phyloP scores from a whole-genome alignment of 2,797 vertebrate species.

The Myotis planiceps region DNA sequence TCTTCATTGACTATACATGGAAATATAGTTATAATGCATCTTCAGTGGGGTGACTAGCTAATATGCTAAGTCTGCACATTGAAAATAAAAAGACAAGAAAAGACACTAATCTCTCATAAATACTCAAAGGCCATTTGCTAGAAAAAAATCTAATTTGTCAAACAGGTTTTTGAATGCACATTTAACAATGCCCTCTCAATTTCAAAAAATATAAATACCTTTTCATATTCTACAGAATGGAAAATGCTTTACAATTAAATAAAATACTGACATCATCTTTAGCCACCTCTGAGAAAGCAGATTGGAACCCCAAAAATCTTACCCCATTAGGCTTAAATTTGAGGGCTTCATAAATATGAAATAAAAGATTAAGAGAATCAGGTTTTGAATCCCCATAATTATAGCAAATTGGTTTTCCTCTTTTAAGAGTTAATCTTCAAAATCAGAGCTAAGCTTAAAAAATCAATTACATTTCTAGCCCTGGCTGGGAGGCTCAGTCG shows the following conservation, averaged over 20 bases:
- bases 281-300: constrained; percentile 76
- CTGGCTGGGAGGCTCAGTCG: neutral
- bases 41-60: constrained; percentile 84
- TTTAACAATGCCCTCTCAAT: constrained; percentile 76
- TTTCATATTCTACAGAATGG: constrained; percentile 74
- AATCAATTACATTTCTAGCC: constrained; percentile 64
- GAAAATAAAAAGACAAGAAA: constrained; percentile 68
- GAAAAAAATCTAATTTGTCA: constrained; percentile 73
- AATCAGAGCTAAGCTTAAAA: constrained; percentile 73
- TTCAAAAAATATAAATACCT: constrained; percentile 77
- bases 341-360: constrained; percentile 80
- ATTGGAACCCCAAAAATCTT: constrained; percentile 53
- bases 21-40: constrained; percentile 69
- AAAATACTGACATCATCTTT: constrained; percentile 70
- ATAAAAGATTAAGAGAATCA: constrained; percentile 81
- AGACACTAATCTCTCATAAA: constrained; percentile 67
- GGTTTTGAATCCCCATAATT: constrained; percentile 80
- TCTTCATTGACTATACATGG: constrained; percentile 83
- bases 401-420: constrained; percentile 70
- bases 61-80: constrained; percentile 72
- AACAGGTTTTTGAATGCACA: constrained; percentile 75
- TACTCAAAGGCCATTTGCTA: constrained; percentile 74
- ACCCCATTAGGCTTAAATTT: constrained; percentile 76
- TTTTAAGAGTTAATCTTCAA: constrained; percentile 75
- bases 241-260: constrained; percentile 76